Percentiles rank a stretch among this genome's conserved stretches.
These are phyloP conservation scores for Athrips mouffetella DNA, from an alignment of 2,888 invertebrate genomes.

Conservation along the genomic window DNA sequence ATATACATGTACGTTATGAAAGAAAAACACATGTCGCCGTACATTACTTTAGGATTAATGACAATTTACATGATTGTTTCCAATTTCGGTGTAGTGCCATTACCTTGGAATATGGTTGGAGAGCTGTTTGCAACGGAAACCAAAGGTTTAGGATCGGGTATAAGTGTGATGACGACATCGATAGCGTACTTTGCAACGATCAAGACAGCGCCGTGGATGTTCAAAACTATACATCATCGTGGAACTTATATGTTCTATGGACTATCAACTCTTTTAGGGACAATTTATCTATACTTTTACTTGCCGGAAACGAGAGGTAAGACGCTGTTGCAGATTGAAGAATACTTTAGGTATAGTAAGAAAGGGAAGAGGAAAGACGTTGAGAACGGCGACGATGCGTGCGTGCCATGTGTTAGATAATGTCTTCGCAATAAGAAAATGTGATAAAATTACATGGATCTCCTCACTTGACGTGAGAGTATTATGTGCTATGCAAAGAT, in stretches of 20 bases:
- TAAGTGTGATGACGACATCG: constrained; percentile 82
- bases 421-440: constrained; percentile 13
- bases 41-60: constrained; percentile 71
- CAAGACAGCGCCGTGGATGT: constrained; percentile 81
- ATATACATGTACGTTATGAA: constrained; percentile 62
- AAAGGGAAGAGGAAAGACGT: constrained; percentile 36
- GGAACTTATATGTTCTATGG: constrained; percentile 82
- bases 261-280: constrained; percentile 77
- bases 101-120: constrained; percentile 87
- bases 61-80: constrained; percentile 79
- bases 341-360: constrained; percentile 64
- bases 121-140: constrained; percentile 83
- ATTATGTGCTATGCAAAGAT: no score
- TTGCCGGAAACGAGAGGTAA: constrained; percentile 84
- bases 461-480: neutral
- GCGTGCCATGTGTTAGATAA: constrained; percentile 22
- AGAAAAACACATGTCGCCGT: constrained; percentile 43
- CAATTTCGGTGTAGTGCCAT: constrained; percentile 79
- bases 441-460: constrained; percentile 19
- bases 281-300: constrained; percentile 77
- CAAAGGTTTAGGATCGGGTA: constrained; percentile 83
- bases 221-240: constrained; percentile 73
- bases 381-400: constrained; percentile 5
- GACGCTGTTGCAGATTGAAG: constrained; percentile 82
- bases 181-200: constrained; percentile 83